Base-by-base conservation (phyloP, 92 coral and sea anemone species). In the Muricea muricata region DNA sequence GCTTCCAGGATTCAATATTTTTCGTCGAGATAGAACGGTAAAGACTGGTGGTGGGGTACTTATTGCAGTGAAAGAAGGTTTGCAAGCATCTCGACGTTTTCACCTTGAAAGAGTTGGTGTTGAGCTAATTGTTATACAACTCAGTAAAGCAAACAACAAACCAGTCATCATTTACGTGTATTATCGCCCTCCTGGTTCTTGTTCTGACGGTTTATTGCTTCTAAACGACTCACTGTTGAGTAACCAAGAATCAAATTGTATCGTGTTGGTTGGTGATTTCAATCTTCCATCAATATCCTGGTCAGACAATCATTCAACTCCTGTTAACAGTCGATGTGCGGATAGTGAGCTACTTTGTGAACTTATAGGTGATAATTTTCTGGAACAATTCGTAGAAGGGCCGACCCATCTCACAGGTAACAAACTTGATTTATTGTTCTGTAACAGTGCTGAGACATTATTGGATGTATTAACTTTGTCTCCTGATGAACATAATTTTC, bases 381-480 rank as follows among this genome's bases (percentile, higher is more conserved):
- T 86, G 21, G 65, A 80, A 14, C 86, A 86, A 57, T 42, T 58
- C 24, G 72, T 70, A 21, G 37, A 31, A 13, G 77, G 88, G 11
- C 78, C 86, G 18, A 58, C 78, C 10, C 60, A 79, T 32, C 58
- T 46, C 31, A 25, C 46, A 0, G 89, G 89, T 18, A 86, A 86
- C 34, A 86, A 80, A 67, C 86, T 86, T 66, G 73, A 86, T 80
- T 37, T 86, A 69, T n/a, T 80, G 30, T 56, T 86, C 25, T 70
- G 60, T 42, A 86, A 86, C 40, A 54, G 47, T 25, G 79, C 89
- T 21, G 89, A 86, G 72, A 71, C 50, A 11, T 78, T 86, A 58
- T 46, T 4, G 35, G 42, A 50, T 21, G 80, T 86, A 8, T 20
- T 73, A 1, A 69, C 90, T 45, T n/a, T n/a, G n/a, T n/a, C n/a